These are phyloP conservation scores for Leptoclinus maculatus DNA, from an alignment of 2,797 vertebrate species.

Conservation along the genomic window DNA sequence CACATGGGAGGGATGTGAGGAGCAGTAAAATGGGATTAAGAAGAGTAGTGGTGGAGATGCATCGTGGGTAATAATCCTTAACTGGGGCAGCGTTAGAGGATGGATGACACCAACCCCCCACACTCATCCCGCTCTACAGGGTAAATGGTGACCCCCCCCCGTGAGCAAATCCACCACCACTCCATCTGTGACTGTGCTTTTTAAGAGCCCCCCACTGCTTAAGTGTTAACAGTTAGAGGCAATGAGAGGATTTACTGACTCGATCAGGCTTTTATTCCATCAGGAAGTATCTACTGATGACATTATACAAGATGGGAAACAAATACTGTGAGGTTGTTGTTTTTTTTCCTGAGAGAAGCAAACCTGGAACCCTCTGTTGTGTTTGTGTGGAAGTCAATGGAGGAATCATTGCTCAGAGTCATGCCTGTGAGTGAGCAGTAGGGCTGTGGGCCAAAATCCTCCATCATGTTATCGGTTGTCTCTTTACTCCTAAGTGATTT, in stretches of 20 bases:
- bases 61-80: conserved; percentile 71
- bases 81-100: conserved; percentile 29
- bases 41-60: conserved; percentile 52
- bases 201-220: conserved; percentile 30
- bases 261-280: conserved; percentile 36
- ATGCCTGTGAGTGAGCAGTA: background rate
- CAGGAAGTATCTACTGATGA: conserved; percentile 33
- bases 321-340: conserved; percentile 32
- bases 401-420: background rate
- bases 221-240: conserved; percentile 10
- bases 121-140: background rate
- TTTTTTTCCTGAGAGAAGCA: conserved; percentile 71
- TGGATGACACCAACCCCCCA: conserved; percentile 17
- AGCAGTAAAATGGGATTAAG: conserved; percentile 59
- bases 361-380: conserved; percentile 41
- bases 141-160: conserved; percentile 3
- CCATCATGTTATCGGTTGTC: background rate
- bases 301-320: conserved; percentile 15
- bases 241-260: conserved; percentile 42
- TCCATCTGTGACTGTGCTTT: conserved; percentile 68
- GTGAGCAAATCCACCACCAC: conserved; percentile 47
- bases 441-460: background rate
- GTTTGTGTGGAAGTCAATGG: conserved; percentile 13
- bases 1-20: conserved; percentile 18
- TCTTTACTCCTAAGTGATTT: background rate